Evolutionary conservation across 2,797 vertebrate species (phyloP), one percentile per base, ranked within the genome.

Genomic region (Echeneis naucrates): DNA sequence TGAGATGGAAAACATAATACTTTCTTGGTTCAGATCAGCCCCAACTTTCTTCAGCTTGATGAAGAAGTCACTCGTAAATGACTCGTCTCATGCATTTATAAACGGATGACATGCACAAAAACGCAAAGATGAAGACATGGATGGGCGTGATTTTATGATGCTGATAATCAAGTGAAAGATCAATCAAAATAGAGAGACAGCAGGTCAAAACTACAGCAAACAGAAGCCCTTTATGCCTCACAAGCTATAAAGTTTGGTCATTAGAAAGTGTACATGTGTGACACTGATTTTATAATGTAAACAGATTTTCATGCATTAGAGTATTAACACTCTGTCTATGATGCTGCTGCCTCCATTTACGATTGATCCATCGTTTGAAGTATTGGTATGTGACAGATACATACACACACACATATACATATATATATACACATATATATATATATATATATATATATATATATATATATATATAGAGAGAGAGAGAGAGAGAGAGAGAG

Each of bases 281-380:
- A 87, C 70, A 77, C 54, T 73, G 68, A 83, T 69, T 77, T 79
- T 79, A 77, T 75, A 50, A 82, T 85, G 84, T 88, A 87, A 87
- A 90, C 83, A 87, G 63, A 78, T 58, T 76, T 40, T 82, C 91
- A 90, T 91, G 88, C 88, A 80, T 84, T 86, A 86, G 84, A 87
- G 84, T 91, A 85, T 90, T 80, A 72, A 82, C 81, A 75, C 82
- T 76, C 71, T 38, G 53, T 77, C 56, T 71, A 69, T 56, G 53
- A 69, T 56, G 53, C 74, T 85, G 84, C 71, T 44, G 1, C 45
- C 75, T 88, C 83, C 82, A 79, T 86, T 89, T 81, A 35, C 45
- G 67, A 85, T 68, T 69, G 80, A 92, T 87, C 83, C 40, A 38
- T 85, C 78, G 81, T 80, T 80, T 83, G 77, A 81, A 77, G 74